Evolutionary conservation across 2,113 vertebrate genomes (phyloP).

Genomic region (Scomber scombrus): DNA sequence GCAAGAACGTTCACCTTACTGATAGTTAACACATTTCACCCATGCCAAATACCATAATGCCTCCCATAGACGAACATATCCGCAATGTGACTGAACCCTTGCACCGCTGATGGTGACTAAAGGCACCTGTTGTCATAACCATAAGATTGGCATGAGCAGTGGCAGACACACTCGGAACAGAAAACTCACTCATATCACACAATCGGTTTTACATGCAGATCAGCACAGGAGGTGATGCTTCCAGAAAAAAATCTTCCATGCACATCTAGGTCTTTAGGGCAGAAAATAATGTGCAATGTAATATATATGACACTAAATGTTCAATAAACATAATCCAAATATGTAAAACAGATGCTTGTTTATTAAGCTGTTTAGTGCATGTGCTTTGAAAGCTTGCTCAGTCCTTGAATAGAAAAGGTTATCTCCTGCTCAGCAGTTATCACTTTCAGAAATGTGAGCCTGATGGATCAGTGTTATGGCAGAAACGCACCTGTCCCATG

Average conservation of each 20-base stretch:
- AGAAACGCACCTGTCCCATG: slow-evolving; percentile 15
- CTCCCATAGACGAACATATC: slow-evolving; percentile 20
- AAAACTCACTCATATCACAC: background rate
- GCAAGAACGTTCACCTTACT: slow-evolving; percentile 51
- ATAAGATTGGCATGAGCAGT: background rate
- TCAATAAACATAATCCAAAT: background rate
- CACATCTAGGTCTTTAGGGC: background rate
- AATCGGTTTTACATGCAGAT: slow-evolving; percentile 6
- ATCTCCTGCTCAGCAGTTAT: slow-evolving; percentile 27
- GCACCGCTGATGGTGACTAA: slow-evolving; percentile 22
- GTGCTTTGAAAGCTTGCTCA: background rate
- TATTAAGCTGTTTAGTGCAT: background rate
- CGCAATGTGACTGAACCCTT: slow-evolving; percentile 12
- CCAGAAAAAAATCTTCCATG: background rate
- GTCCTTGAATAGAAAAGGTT: background rate
- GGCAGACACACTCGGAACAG: slow-evolving; percentile 1
- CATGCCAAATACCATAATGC: slow-evolving; percentile 43
- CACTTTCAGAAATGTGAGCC: slow-evolving; percentile 34
- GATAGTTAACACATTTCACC: slow-evolving; percentile 61
- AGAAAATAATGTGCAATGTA: background rate
- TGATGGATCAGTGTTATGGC: background rate
- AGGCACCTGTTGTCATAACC: slow-evolving; percentile 65
- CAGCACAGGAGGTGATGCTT: slow-evolving; percentile 7
- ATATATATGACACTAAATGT: background rate
- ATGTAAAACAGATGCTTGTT: background rate